Conservation (phyloP, 2,888 invertebrate genomes). For the Drosophila hamatofila region DNA sequence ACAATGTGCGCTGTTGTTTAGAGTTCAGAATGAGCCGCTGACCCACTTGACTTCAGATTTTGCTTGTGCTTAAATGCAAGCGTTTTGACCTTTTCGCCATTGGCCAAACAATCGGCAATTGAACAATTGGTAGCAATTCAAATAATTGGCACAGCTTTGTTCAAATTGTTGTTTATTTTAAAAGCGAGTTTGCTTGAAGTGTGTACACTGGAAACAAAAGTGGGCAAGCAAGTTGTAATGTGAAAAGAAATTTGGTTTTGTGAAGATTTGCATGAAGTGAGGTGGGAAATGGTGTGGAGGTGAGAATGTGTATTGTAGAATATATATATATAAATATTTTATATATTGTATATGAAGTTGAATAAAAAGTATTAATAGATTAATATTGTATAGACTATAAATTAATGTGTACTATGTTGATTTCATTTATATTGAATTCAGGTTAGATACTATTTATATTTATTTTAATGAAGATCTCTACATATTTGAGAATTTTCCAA, state of each 20-base stretch:
- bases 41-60: slow-evolving; percentile 60
- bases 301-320: neutral
- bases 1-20: slow-evolving; percentile 54
- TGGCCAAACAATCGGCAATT: slow-evolving; percentile 59
- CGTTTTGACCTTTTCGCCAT: slow-evolving; percentile 67
- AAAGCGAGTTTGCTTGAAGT: slow-evolving; percentile 3
- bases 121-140: slow-evolving; percentile 65
- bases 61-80: slow-evolving; percentile 57
- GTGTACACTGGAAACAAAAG: neutral
- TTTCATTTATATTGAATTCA: too few species aligned
- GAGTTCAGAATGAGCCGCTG: slow-evolving; percentile 58
- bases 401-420: too few species aligned
- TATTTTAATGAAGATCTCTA: too few species aligned
- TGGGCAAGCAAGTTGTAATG: neutral
- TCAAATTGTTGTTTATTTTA: slow-evolving; percentile 20
- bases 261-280: neutral
- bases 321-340: neutral
- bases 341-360: too few species aligned
- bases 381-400: too few species aligned
- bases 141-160: slow-evolving; percentile 59
- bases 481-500: too few species aligned
- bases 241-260: neutral
- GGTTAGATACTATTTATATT: too few species aligned
- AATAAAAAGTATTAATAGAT: too few species aligned
- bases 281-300: too few species aligned